Base-by-base conservation (phyloP, 2,888 invertebrate genomes). In the Drosophila neotestacea region DNA sequence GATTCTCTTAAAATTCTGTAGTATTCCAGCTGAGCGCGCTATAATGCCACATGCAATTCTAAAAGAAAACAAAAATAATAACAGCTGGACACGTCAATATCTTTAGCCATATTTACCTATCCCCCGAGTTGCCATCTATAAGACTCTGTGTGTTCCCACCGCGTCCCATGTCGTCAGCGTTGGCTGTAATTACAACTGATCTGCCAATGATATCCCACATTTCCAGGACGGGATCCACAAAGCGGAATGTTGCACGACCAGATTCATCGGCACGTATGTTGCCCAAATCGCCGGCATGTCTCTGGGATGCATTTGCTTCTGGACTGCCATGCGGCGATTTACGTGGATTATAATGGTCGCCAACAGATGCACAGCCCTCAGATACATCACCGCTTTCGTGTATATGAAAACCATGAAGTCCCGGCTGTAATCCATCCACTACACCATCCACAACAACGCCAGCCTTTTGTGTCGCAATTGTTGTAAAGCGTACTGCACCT, bases 11-110 rank as follows among this genome's bases (percentile, higher is more conserved):
- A 95, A 95, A 91, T 98, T 98, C 91, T 97, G 95, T 90, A 97
- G 96, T 7, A 98, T 93, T 0, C 97, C 97, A 0, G 98, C 96
- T 0, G 98, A 96, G 36, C 98, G 94, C 0, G 98, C 98, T 79
- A 98, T 97, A 9, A 98, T 95, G 0, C 98, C 98, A 91, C 97
- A 98, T 0, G 96, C 96, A 52, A 97, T 91, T 65, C 96, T 96
- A 72, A 11, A 44, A 38, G 3, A 56, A 4, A 38, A 0, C 9
- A 13, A 27, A 11, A 34, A 34, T 39, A 10, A 52, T n/a, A 11
- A 46, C 30, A 16, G n/a, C 6, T 52, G 28, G n/a, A 13, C 10
- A 30, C 1, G 6, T 6, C 6, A 42, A 16, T 9, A 22, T 22
- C 22, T 22, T 22, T 22, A 22, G 22, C 22, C 3, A 22, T 13